Base-by-base conservation (phyloP, 2,113 vertebrate species). In the Bufo gargarizans region DNA sequence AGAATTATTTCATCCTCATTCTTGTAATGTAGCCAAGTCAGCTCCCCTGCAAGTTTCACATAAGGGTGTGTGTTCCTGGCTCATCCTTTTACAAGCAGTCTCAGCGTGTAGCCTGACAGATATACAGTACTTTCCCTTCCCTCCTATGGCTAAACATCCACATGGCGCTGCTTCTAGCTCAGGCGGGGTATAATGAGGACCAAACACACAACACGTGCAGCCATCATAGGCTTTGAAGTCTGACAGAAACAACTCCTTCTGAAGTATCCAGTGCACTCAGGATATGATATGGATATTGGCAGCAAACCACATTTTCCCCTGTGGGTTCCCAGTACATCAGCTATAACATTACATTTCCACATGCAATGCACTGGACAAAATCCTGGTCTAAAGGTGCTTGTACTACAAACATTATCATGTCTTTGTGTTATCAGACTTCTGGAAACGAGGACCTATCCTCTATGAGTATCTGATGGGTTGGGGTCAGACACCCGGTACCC, bases 1-100 rank as follows among this genome's bases (percentile, higher is more conserved):
- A 61, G 16, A 17, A 45, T 81, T 58, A 79, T 33, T 33, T 33
- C 33, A 33, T 33, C 33, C 33, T 33, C 33, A 33, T 33, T 33
- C 33, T 22, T 12, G 43, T 82, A 20, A 49, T 82, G 2, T 20
- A 50, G 58, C 19, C 80, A 67, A 50, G 43, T 11, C 82, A 14
- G 47, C 63, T 63, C 72, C n/a, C 7, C 16, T 33, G 76, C 33
- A 50, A 20, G 20, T 86, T 59, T 53, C 56, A 86, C 17, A 77
- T 50, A 12, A 78, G 85, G 85, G 85, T 86, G 85, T 86, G 76
- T 78, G 59, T 79, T 86, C 58, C 59, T 86, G 85, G 58, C 85
- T 65, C 58, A 55, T 16, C 12, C 14, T 67, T 86, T 78, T 33
- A 86, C 85, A 86, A 79, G 85, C 58, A 65, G 74, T 78, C 69